Percentiles rank a stretch among this genome's conserved stretches.
Conservation (phyloP, 2,888 invertebrate genomes). For the Cybosia mesomella region DNA sequence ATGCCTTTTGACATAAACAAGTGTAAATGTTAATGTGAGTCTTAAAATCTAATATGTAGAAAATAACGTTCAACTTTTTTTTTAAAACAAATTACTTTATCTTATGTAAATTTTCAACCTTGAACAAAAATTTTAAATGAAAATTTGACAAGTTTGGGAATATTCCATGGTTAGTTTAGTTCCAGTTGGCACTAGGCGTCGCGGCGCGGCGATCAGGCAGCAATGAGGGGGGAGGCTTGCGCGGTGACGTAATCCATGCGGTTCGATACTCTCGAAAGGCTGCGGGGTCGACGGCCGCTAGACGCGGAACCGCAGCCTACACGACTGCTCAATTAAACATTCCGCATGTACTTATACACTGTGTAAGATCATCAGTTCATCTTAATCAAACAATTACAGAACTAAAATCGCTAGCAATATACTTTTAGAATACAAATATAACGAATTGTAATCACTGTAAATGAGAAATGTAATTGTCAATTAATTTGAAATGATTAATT, state of each 20-base stretch:
- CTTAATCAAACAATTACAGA: conserved; percentile 43
- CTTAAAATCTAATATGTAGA: not conserved
- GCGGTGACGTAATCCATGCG: conserved; percentile 81
- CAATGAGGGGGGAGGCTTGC: conserved; percentile 66
- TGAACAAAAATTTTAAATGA: conserved; percentile 37
- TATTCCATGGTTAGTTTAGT: conserved; percentile 58
- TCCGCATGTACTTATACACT: conserved; percentile 70
- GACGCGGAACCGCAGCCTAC: conserved; percentile 83
- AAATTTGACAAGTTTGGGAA: conserved; percentile 55
- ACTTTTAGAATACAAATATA: conserved; percentile 16
- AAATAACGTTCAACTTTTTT: not conserved
- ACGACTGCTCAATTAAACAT: conserved; percentile 82
- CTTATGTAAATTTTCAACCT: conserved; percentile 30
- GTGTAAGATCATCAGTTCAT: conserved; percentile 44
- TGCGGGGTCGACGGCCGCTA: conserved; percentile 82
- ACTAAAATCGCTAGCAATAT: conserved; percentile 22
- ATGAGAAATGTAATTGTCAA: not conserved
- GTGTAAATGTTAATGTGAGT: not conserved
- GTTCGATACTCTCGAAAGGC: conserved; percentile 82
- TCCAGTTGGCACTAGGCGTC: conserved; percentile 56
- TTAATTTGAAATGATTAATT: not conserved
- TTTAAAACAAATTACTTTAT: not conserved
- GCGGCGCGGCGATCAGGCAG: conserved; percentile 49
- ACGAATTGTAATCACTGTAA: not conserved
- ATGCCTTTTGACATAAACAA: not conserved